Evolutionary conservation across 2,888 invertebrate species (phyloP).

Genomic region (Ophraella communa): DNA sequence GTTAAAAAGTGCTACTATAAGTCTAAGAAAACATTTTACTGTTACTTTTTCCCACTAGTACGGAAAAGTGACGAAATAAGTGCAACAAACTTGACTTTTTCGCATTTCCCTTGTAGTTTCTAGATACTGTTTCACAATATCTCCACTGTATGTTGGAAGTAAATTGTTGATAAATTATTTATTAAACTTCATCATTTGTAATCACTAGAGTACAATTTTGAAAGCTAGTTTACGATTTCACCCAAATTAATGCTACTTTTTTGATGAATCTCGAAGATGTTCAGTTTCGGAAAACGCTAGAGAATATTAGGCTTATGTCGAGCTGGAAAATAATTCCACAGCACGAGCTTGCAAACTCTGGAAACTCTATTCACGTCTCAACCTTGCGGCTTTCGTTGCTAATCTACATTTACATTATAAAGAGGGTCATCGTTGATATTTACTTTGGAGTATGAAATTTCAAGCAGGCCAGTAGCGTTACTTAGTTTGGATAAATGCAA

Average conservation of each 20-base stretch:
- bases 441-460: slow-evolving; percentile 51
- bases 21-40: too few species aligned
- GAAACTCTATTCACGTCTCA: slow-evolving; percentile 40
- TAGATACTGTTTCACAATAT: too few species aligned
- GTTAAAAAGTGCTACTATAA: too few species aligned
- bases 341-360: slow-evolving; percentile 15
- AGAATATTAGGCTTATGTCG: slow-evolving; percentile 30
- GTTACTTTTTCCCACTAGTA: too few species aligned
- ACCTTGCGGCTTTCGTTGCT: slow-evolving; percentile 49
- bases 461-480: slow-evolving; percentile 2
- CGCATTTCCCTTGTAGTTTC: too few species aligned
- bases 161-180: too few species aligned
- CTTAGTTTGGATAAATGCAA: too few species aligned
- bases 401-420: slow-evolving; percentile 55
- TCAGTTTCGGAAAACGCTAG: slow-evolving; percentile 22
- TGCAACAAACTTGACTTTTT: too few species aligned
- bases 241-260: slow-evolving; percentile 7
- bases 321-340: slow-evolving; percentile 28
- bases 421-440: slow-evolving; percentile 54
- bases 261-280: slow-evolving; percentile 26
- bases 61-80: too few species aligned
- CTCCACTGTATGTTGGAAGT: too few species aligned
- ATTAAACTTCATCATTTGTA: too few species aligned
- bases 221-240: neutral
- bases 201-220: too few species aligned